Base-by-base conservation (phyloP, 2,888 invertebrate genomes). In the Nipponacmea schrenckii region DNA sequence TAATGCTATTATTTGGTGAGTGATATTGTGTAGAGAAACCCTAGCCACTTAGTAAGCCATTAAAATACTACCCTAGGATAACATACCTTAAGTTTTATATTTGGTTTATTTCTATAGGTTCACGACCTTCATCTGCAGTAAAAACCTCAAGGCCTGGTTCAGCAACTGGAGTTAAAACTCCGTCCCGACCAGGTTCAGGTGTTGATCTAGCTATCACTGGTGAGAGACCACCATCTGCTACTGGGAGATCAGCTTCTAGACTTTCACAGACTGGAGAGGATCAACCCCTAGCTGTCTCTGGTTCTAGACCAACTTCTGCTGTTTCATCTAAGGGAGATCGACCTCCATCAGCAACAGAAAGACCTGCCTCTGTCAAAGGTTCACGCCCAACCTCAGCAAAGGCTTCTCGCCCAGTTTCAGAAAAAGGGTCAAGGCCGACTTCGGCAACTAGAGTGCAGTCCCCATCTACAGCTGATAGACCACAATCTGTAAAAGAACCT, bases 221-320 rank as follows among this genome's bases (percentile, higher is more conserved):
- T 67, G 70, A 67, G 24, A 67, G 72, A 15, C 72, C 72, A 69
- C 56, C 63, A 50, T 72, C 72, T 63, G 70, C 71, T 39, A 48
- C 68, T 17, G 14, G 45, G 17, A 74, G 72, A 44, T 24, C 69
- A 70, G 48, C 24, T 17, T 72, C 72, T n/a, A 45, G 69, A n/a
- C 62, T 69, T 24, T 27, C 67, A 20, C 69, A 74, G 15, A 71
- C 69, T 45, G 65, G 56, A 4, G 71, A 70, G 24, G 76, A 69
- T 31, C 65, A 68, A 17, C 70, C 70, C 31, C 46, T 24, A n/a
- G 69, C 70, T 24, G 62, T 64, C 24, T 44, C 56, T 26, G 79
- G 80, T 26, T 79, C 80, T 17, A 70, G 77, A 65, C 78, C 81
- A 64, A 65, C 70, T 4, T 77, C 79, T 44, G 74, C 74, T 66